Evolutionary conservation across 1,140 invertebrate genomes (phyloP), one percentile per base, ranked within the genome.

Genomic region (Lepidotrigona ventralis): DNA sequence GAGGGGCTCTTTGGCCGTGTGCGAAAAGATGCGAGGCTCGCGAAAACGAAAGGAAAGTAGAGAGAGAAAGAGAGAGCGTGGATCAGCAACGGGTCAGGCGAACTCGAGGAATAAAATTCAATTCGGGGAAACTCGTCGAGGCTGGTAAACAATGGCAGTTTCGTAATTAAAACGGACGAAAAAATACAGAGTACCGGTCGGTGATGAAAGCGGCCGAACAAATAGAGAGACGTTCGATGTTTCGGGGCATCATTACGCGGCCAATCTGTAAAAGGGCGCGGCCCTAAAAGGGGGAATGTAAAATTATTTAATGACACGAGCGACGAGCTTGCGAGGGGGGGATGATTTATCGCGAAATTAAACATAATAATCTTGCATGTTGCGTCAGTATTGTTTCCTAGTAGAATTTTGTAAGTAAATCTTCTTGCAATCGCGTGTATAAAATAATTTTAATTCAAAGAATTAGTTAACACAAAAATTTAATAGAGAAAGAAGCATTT

Each of bases 81-180:
- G 53, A 14, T 15, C 14, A 2, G 51, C 12, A 54, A 19, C 6
- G 75, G 26, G 12, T 26, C 33, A 33, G 75, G 46, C 9, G 64
- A 81, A 26, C 23, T 23, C 39, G 15, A 75, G 56, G 63, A 81
- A 82, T 77, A 82, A 78, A 81, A 82, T 82, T 82, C 46, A 82
- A 82, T 78, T 64, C 46, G 53, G 73, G 17, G 58, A 66, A 77
- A 39, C 73, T 77, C 63, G 53, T 39, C 15, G n/a, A 68, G 53
- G 8, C 15, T 2, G 63, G 73, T 60, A 77, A 82, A 82, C 81
- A 82, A 78, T 58, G 74, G 54, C 53, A 66, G 77, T 46, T 82
- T 78, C 81, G 81, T 78, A 82, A 82, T 82, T 82, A 82, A 82
- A 82, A 77, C 74, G 74, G 81, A 77, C 64, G 74, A 68, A 77